Conservation (phyloP, 2,797 vertebrate species). For the Syngnathus rostellatus region DNA sequence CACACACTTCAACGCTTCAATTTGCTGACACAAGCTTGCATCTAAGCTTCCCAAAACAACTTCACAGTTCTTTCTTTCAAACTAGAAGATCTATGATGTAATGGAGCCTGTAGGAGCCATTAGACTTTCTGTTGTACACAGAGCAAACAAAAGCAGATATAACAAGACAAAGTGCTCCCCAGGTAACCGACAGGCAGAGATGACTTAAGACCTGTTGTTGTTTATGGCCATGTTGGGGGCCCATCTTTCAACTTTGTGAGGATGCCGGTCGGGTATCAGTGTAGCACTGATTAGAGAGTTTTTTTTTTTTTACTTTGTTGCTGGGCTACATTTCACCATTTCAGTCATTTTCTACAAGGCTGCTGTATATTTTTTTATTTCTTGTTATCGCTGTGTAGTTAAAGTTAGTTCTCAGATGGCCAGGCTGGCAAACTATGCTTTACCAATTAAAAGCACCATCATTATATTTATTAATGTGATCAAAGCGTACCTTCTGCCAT, state of each 20-base stretch:
- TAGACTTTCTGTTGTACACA: neutral
- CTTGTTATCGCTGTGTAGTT: constrained; percentile 15
- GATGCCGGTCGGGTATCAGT: neutral
- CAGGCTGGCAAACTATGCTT: constrained; percentile 12
- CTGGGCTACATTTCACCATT: neutral
- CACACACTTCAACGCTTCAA: neutral
- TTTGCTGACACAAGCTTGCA: neutral
- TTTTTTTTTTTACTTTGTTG: neutral
- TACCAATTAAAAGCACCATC: constrained; percentile 9
- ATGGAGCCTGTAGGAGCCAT: neutral
- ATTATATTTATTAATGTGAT: constrained; percentile 29
- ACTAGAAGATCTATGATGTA: constrained; percentile 3
- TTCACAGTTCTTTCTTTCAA: constrained; percentile 1
- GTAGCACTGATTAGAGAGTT: neutral
- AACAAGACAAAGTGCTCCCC: constrained; percentile 17
- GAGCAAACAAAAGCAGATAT: constrained; percentile 14
- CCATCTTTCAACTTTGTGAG: constrained; percentile 8
- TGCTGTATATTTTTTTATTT: neutral
- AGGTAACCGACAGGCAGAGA: constrained; percentile 24
- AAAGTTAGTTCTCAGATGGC: constrained; percentile 29
- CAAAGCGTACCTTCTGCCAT: constrained; percentile 9
- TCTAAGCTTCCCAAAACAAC: neutral
- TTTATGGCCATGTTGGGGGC: constrained; percentile 23
- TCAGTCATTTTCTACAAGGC: neutral
- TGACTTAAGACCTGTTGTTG: constrained; percentile 22